phyloP scores from a whole-genome alignment of 1,140 invertebrate species.

The Ganaspis sp. region DNA sequence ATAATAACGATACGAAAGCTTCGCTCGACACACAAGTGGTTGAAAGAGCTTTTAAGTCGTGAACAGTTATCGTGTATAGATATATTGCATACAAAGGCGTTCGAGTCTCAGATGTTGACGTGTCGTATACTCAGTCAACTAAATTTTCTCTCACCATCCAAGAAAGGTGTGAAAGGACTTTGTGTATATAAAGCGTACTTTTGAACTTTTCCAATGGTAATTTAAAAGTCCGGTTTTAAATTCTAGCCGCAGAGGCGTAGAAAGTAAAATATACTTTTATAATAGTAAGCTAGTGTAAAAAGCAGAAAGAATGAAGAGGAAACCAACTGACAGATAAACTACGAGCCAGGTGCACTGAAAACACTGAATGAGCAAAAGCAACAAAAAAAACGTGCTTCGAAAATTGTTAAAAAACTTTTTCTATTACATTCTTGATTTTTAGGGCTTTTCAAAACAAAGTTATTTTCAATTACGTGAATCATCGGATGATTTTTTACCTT shows the following conservation, averaged over 20 bases:
- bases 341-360: not conserved
- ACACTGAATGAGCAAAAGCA: no score
- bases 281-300: not conserved
- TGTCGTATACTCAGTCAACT: not conserved
- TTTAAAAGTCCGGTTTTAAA: not conserved
- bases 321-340: constrained; percentile 13
- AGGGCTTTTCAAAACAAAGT: no score
- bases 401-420: no score
- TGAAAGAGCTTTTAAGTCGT: constrained; percentile 27
- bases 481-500: no score
- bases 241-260: not conserved
- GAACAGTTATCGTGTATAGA: constrained; percentile 7
- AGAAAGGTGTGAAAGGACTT: constrained; percentile 7
- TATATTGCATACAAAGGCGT: not conserved
- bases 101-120: not conserved
- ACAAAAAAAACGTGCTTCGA: no score
- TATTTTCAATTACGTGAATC: no score
- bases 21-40: constrained; percentile 1
- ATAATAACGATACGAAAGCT: constrained; percentile 18
- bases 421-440: no score
- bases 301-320: not conserved
- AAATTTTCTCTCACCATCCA: not conserved
- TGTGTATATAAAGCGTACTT: not conserved
- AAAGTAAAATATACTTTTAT: not conserved
- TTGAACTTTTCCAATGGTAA: constrained; percentile 3